Base-by-base conservation (phyloP, 2,888 invertebrate species). In the Zaprionus bogoriensis region DNA sequence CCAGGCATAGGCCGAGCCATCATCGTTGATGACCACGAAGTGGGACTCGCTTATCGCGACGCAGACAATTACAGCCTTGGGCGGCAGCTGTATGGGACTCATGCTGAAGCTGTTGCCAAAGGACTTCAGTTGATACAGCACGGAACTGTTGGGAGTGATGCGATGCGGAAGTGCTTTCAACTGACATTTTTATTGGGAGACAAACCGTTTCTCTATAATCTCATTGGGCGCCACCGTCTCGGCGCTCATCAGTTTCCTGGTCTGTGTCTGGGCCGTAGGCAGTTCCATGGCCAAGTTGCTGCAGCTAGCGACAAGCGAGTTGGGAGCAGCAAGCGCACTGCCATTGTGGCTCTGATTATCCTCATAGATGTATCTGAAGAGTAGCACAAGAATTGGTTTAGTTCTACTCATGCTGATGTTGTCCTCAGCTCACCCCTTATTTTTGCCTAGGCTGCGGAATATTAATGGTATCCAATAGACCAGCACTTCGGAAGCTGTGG, bases 1-100 rank as follows among this genome's bases (percentile, higher is more conserved):
- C 95, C 95, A 95, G 0, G 93, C 92, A 85, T 93, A 95, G 2
- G 94, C 94, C 30, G 93, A 90, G 19, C 92, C 92, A 86, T 95
- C 93, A 78, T 91, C 90, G 41, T 93, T 93, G 4, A 94, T 91
- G 4, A 92, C 92, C 27, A 94, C 91, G 74, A 92, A 92, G 83
- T 94, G 94, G 0, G 92, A 92, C 53, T 91, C 91, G 74, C 93
- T 92, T 66, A 92, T 91, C n/a, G 93, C 91, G 23, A 94, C 91
- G 77, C 92, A 89, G 20, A 91, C 83, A 25, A 94, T 92, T 67
- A 91, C 90, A 6, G 92, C 92, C 60, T 92, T 91, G 1, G 92
- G 90, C 5, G 94, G 94, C 39, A 94, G 88, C 51, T 92, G 92
- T 38, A 93, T 91, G 0, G 93, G 93, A 65, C 89, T 90, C 70